A percentile compares a stretch with the other conserved stretches of the same genome.
phyloP scores from a whole-genome alignment of 2,888 invertebrate genomes.

The Diarsia dahlii region DNA sequence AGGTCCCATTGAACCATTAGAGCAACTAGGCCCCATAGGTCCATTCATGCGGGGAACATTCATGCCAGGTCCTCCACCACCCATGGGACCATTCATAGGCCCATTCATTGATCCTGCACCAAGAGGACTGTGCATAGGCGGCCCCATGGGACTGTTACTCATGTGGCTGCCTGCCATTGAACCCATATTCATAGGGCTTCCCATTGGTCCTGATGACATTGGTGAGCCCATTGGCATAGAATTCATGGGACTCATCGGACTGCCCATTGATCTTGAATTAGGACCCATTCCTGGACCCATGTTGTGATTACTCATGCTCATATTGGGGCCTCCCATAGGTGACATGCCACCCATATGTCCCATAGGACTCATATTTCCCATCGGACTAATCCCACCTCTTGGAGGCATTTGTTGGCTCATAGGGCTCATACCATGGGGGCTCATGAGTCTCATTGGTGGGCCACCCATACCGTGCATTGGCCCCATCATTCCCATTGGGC shows the following conservation, averaged over 20 bases:
- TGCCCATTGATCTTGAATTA: constrained; percentile 92
- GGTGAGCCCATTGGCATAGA: constrained; percentile 93
- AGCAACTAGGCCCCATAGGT: constrained; percentile 90
- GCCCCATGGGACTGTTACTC: constrained; percentile 94
- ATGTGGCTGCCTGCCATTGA: constrained; percentile 92
- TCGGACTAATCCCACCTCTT: constrained; percentile 92
- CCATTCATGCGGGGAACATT: constrained; percentile 90
- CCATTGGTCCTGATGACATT: constrained; percentile 93
- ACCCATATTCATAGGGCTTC: constrained; percentile 94
- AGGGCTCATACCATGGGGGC: constrained; percentile 91
- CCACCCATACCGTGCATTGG: constrained; percentile 92
- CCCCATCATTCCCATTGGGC: constrained; percentile 92
- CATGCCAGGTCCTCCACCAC: constrained; percentile 91
- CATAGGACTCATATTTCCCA: constrained; percentile 94
- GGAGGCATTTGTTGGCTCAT: constrained; percentile 92
- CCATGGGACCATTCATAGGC: constrained; percentile 90
- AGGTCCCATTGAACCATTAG: constrained; percentile 91
- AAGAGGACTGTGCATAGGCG: constrained; percentile 94
- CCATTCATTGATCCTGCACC: constrained; percentile 91
- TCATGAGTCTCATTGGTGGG: constrained; percentile 92
- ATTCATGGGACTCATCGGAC: constrained; percentile 94
- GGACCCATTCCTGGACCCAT: constrained; percentile 92
- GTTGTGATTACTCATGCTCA: constrained; percentile 92
- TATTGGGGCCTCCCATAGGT: constrained; percentile 93
- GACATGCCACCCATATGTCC: constrained; percentile 93